Evolutionary conservation across 2,113 vertebrate genomes (phyloP).

Genomic region (Uria aalge): DNA sequence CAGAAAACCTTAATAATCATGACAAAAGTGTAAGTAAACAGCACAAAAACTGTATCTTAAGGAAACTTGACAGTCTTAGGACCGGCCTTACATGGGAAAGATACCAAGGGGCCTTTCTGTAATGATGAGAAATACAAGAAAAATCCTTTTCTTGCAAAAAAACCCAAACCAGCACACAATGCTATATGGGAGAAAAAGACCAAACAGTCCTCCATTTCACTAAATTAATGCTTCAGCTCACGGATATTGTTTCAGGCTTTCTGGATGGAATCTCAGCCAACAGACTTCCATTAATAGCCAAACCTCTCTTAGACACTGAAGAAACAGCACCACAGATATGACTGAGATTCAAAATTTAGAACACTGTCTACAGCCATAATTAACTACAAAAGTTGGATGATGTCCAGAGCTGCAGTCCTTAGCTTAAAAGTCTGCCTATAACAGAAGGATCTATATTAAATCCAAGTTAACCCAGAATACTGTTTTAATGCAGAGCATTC

Average conservation of each 20-base stretch:
- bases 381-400: conserved; percentile 33
- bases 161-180: background rate
- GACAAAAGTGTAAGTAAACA: background rate
- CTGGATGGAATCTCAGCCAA: background rate
- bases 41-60: background rate
- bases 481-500: background rate
- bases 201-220: background rate
- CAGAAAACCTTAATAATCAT: background rate
- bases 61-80: background rate
- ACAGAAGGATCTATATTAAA: conserved; percentile 6
- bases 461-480: background rate
- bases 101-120: background rate
- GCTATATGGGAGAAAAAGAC: background rate
- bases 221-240: background rate
- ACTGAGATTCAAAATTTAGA: conserved; percentile 48
- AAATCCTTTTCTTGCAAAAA: background rate
- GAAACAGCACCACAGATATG: background rate
- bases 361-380: conserved; percentile 26
- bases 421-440: background rate
- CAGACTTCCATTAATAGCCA: conserved; percentile 10
- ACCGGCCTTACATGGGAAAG: background rate
- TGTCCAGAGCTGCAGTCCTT: conserved; percentile 18
- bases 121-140: background rate
- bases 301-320: background rate
- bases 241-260: background rate